Evolutionary conservation across 2,888 invertebrate genomes (phyloP), one percentile per base, ranked within the genome.

Genomic region (Morpho deidamia): DNA sequence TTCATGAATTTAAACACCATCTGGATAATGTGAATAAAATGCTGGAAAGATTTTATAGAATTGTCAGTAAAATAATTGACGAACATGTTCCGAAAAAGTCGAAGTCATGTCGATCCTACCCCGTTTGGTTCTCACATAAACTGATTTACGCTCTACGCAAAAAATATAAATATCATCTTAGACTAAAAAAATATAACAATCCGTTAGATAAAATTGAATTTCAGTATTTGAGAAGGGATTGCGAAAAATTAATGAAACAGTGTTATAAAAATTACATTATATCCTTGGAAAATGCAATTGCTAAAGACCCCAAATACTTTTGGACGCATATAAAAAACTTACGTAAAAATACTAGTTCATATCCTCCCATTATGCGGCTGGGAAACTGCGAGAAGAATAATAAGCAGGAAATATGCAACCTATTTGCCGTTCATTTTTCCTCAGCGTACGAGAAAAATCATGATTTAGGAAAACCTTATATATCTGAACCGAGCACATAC

Each of bases 161-260:
- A 44, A 51, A 51, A 11, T n/a, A 33, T 33, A 51, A 51, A 23
- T 51, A 11, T 23, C 51, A 44, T 11, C n/a, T 10, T 7, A 51
- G 11, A 51, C 2, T 51, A 4, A 45, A 44, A 45, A 40, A 33
- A 39, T 51, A 32, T 11, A 38, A 44, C 11, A 51, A 44, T 45
- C 44, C 44, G 11, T 41, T 45, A 41, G 41, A 52, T 35, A 46
- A 33, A 40, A 10, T 52, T 4, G 45, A 45, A 23, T 40, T 52
- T 11, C 9, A 52, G 42, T 46, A 46, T n/a, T 46, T 52, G 23
- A 14, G 46, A 8, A 10, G 42, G 11, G 50, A 50, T 10, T 50
- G 50, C 7, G 38, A 46, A 7, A 46, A 14, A 23, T 3, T 46
- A 38, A 46, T 46, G 1, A 35, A 34, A 14, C 11, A 5, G 0